Percentiles rank a stretch among this genome's conserved stretches.
Conservation (phyloP, 2,888 invertebrate genomes). For the Aphidius colemani region DNA sequence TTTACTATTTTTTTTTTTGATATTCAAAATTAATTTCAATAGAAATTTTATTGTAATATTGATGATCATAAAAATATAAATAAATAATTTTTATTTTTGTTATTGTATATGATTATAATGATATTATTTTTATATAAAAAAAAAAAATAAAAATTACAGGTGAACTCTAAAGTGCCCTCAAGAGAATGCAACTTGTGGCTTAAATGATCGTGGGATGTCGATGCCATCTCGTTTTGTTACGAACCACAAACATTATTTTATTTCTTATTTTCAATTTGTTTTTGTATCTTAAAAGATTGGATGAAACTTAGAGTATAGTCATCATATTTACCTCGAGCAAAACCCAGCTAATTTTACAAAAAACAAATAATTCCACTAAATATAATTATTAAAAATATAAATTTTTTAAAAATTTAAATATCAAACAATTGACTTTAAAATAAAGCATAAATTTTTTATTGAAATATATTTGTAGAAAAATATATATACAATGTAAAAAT, state of each 20-base stretch:
- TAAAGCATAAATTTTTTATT: too few species aligned
- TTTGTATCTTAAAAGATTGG: neutral
- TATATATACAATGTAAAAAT: too few species aligned
- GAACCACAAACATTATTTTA: too few species aligned
- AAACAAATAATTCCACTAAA: too few species aligned
- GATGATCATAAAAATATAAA: neutral
- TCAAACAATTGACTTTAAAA: too few species aligned
- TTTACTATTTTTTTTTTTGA: neutral
- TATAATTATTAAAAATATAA: too few species aligned
- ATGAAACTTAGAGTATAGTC: neutral
- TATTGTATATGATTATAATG: neutral
- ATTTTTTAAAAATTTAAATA: too few species aligned
- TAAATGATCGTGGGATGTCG: neutral
- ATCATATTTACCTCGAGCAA: neutral
- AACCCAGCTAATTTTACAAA: neutral
- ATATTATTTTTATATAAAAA: neutral
- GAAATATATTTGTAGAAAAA: too few species aligned
- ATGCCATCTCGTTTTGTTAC: neutral
- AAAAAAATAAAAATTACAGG: neutral
- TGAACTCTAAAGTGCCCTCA: neutral
- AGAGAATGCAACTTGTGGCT: conserved; percentile 1
- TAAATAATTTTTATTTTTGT: neutral
- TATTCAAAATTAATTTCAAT: neutral
- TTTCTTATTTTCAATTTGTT: neutral
- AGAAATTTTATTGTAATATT: too few species aligned